Evolutionary conservation across 1,140 invertebrate species (phyloP).

Genomic region (Sitophilus oryzae): DNA sequence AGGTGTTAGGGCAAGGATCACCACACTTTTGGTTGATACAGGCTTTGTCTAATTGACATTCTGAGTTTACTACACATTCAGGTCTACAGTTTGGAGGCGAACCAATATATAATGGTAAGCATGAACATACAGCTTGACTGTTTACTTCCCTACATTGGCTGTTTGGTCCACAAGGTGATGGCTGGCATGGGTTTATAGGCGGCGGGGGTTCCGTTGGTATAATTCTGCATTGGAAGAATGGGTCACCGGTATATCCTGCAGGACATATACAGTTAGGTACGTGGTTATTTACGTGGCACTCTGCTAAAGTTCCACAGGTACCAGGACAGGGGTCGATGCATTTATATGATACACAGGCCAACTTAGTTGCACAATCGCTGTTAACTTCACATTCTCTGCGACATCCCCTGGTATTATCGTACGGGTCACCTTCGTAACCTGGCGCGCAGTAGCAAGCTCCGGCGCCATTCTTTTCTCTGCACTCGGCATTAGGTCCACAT

Average conservation of each 20-base stretch:
- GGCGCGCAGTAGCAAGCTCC: slow-evolving; percentile 70
- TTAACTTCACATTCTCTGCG: slow-evolving; percentile 70
- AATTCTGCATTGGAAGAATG: slow-evolving; percentile 69
- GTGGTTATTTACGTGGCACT: slow-evolving; percentile 67
- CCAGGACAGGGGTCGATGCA: slow-evolving; percentile 72
- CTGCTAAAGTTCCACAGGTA: slow-evolving; percentile 65
- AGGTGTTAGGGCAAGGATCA: slow-evolving; percentile 59
- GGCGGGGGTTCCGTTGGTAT: slow-evolving; percentile 36
- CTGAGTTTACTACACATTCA: slow-evolving; percentile 58
- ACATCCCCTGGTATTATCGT: slow-evolving; percentile 58
- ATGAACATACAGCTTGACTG: slow-evolving; percentile 57
- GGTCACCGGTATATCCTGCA: slow-evolving; percentile 68
- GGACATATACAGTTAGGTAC: slow-evolving; percentile 71
- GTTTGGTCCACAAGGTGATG: slow-evolving; percentile 61
- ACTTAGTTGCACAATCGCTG: slow-evolving; percentile 61
- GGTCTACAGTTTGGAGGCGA: slow-evolving; percentile 55
- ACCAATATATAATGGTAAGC: slow-evolving; percentile 55
- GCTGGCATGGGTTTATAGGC: slow-evolving; percentile 53
- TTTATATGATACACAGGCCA: slow-evolving; percentile 68
- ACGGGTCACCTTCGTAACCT: slow-evolving; percentile 72
- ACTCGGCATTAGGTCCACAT: slow-evolving; percentile 73
- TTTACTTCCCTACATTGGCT: slow-evolving; percentile 56
- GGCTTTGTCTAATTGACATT: slow-evolving; percentile 56
- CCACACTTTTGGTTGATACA: slow-evolving; percentile 58
- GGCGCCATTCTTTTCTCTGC: slow-evolving; percentile 65